Evolutionary conservation across 1,140 invertebrate species (phyloP).

Genomic region (Oscheius sp.): DNA sequence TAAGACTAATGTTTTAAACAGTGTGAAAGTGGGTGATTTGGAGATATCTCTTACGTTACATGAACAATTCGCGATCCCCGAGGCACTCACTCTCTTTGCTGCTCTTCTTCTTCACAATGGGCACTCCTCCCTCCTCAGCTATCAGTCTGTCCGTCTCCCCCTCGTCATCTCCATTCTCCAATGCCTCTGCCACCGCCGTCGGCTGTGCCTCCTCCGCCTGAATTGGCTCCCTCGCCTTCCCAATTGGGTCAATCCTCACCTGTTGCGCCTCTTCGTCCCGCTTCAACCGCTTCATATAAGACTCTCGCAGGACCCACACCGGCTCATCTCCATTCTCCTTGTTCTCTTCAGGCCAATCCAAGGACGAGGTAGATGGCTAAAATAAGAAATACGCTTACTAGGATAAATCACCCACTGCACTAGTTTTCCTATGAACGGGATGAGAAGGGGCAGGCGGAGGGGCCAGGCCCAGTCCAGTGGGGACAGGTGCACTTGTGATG

Average conservation of each 20-base stretch:
- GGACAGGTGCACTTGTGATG: not conserved
- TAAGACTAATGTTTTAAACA: not conserved
- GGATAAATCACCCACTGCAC: not conserved
- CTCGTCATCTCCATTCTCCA: slow-evolving; percentile 41
- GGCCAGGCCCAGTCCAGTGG: not conserved
- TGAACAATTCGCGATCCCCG: not conserved
- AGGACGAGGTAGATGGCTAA: slow-evolving; percentile 16
- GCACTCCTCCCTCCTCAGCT: slow-evolving; percentile 12
- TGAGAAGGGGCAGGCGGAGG: slow-evolving; percentile 33
- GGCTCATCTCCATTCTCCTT: slow-evolving; percentile 55
- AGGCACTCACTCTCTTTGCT: slow-evolving; percentile 56
- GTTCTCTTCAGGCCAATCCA: slow-evolving; percentile 41
- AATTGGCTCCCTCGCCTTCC: not conserved
- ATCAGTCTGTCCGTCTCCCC: slow-evolving; percentile 37
- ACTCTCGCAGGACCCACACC: slow-evolving; percentile 57
- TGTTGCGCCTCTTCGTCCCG: slow-evolving; percentile 49
- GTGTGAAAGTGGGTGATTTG: not conserved
- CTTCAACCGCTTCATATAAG: slow-evolving; percentile 54
- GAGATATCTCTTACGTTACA: too few relatives aligned
- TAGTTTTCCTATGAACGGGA: slow-evolving; percentile 14
- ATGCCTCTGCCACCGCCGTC: slow-evolving; percentile 11
- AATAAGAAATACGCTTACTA: too few relatives aligned
- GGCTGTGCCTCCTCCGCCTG: slow-evolving; percentile 1
- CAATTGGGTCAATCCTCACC: not conserved
- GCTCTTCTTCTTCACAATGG: slow-evolving; percentile 42